Base-by-base conservation (phyloP, 2,113 vertebrate genomes). In the Marcusenius ussheri region DNA sequence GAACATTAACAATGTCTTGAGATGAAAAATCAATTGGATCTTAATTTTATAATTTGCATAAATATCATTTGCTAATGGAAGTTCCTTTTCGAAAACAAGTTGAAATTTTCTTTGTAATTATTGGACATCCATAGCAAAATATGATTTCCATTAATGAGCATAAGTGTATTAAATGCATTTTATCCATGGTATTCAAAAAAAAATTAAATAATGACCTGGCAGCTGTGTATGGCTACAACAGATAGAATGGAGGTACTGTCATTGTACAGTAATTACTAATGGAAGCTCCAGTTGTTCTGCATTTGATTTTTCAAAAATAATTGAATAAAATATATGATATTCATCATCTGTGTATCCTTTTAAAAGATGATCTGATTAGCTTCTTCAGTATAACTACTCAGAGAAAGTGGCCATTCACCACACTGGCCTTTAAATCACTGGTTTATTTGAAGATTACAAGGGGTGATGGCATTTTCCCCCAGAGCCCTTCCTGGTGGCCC, bases 101-200 rank as follows among this genome's bases (percentile, higher is more conserved):
- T 95, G 94, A 96, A 96, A 95, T 95, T 95, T 96, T 95, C 93
- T 94, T 95, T 96, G 94, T 95, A 95, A 96, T 96, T 96, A 96
- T 96, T 96, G 96, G 96, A 96, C 95, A 96, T 96, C 96, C 95
- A 96, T 96, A 96, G 94, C 93, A 92, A 96, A 96, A 96, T 96
- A 96, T 96, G 95, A 96, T 96, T 96, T 96, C 95, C 96, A 96
- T 96, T 96, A 96, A 96, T 96, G 96, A 95, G 95, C 93, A n/a
- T 95, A 96, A 96, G 95, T 96, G 95, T 96, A 96, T 96, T 96
- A 96, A 96, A 96, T 93, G 93, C 94, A 94, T 96, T 96, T 95
- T 96, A 96, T 95, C 94, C 91, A 92, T 91, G 46, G 94, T 94
- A 95, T 95, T 94, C 87, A 92, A 94, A 96, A 95, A 93, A 93